phyloP scores from a whole-genome alignment of 2,888 invertebrate species.

The Dolomedes plantarius region DNA sequence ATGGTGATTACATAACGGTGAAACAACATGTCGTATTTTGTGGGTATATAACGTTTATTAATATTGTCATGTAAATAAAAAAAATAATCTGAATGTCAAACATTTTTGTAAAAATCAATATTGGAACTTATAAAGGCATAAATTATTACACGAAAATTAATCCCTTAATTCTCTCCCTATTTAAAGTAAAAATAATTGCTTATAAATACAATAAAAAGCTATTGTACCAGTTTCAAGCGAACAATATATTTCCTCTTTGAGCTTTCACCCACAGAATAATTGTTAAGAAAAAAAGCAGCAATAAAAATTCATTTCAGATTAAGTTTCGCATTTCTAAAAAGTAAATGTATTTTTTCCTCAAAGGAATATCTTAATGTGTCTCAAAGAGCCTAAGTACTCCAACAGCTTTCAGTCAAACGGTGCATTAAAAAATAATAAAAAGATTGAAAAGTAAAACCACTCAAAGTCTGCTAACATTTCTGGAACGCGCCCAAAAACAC shows the following conservation, averaged over 20 bases:
- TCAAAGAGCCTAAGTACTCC: neutral
- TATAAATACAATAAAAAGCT: no score
- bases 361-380: conserved; percentile 7
- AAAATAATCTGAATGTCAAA: no score
- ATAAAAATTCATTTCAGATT: neutral
- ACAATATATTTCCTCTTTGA: neutral
- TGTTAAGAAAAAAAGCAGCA: neutral
- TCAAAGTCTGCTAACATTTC: conserved; percentile 67
- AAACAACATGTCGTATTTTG: no score
- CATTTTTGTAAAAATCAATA: no score
- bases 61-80: no score
- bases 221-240: no score
- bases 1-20: no score
- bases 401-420: conserved; percentile 22
- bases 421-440: conserved; percentile 24
- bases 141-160: no score
- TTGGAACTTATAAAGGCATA: no score
- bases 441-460: conserved; percentile 51
- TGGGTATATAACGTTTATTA: no score
- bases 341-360: neutral
- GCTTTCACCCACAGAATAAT: neutral
- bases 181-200: no score
- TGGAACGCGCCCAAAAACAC: conserved; percentile 64
- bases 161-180: no score
- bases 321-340: neutral